These are phyloP conservation scores for Exocentrus adspersus DNA, from an alignment of 2,888 invertebrate genomes.

Conservation along the genomic window DNA sequence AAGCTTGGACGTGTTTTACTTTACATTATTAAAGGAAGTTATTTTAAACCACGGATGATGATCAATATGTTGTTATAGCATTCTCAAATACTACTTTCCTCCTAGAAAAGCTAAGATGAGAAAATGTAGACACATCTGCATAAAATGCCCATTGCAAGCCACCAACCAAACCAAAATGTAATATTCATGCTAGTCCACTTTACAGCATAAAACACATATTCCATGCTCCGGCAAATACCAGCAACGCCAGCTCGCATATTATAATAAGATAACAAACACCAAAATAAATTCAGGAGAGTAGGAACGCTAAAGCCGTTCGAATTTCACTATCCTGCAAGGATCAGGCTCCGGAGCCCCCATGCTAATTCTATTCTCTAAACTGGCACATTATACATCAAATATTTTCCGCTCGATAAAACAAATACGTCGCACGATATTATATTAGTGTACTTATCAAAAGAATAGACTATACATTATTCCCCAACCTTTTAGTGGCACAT, in stretches of 20 bases:
- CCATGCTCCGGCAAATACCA: neutral
- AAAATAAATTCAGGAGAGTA: neutral
- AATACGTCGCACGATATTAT: slow-evolving; percentile 1
- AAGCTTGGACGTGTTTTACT: no score
- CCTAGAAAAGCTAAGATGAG: neutral
- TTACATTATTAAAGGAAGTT: no score
- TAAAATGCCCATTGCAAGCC: neutral
- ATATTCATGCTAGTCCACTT: neutral
- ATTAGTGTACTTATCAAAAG: slow-evolving; percentile 2
- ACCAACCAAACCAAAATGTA: no score
- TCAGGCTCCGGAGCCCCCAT: no score
- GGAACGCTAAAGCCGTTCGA: neutral
- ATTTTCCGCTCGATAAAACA: slow-evolving; percentile 10
- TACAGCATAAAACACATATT: neutral
- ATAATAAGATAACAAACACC: neutral
- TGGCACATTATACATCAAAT: slow-evolving; percentile 2
- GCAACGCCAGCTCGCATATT: neutral
- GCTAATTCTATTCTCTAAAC: neutral
- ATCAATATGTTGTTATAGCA: no score
- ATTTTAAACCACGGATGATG: no score
- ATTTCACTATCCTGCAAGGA: neutral
- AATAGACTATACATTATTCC: neutral
- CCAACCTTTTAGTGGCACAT: neutral
- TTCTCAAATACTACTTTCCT: no score
- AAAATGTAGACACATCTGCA: neutral